phyloP scores from a whole-genome alignment of 2,888 invertebrate genomes.

The Seladonia tumulorum region DNA sequence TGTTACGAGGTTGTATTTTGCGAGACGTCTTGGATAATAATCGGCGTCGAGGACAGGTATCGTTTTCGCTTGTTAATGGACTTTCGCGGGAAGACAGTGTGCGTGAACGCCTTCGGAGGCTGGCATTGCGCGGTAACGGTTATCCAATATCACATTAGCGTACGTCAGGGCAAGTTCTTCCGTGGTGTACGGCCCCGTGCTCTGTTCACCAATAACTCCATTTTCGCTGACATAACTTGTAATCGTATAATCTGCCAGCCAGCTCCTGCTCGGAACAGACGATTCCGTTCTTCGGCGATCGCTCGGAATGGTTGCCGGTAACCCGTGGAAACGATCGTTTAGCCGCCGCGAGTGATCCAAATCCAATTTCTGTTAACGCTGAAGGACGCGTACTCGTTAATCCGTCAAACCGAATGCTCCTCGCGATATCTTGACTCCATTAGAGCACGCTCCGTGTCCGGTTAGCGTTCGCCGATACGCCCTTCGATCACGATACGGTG shows the following conservation, averaged over 20 bases:
- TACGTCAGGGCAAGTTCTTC: constrained; percentile 66
- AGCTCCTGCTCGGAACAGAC: constrained; percentile 13
- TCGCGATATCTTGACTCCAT: constrained; percentile 12
- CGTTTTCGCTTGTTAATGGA: not conserved
- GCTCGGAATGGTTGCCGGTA: constrained; percentile 3
- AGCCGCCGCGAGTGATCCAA: constrained; percentile 31
- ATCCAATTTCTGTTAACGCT: constrained; percentile 44
- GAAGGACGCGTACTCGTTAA: constrained; percentile 17
- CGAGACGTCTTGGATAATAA: not conserved
- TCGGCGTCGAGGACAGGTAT: not conserved
- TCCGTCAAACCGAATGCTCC: constrained; percentile 10
- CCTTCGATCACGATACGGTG: not conserved
- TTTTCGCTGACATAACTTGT: constrained; percentile 62
- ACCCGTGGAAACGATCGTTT: constrained; percentile 14
- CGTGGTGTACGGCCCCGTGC: constrained; percentile 35
- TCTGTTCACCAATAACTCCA: constrained; percentile 63
- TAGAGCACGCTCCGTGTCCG: not conserved
- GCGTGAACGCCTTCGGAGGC: constrained; percentile 48
- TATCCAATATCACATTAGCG: constrained; percentile 71
- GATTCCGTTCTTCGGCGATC: constrained; percentile 37
- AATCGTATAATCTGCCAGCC: constrained; percentile 64
- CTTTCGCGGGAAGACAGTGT: not conserved
- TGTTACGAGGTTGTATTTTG: not conserved
- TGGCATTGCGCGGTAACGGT: constrained; percentile 48
- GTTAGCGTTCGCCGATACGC: not conserved